Evolutionary conservation across 2,888 invertebrate species (phyloP), one percentile per base, ranked within the genome.

Genomic region (Mimumesa dahlbomi): DNA sequence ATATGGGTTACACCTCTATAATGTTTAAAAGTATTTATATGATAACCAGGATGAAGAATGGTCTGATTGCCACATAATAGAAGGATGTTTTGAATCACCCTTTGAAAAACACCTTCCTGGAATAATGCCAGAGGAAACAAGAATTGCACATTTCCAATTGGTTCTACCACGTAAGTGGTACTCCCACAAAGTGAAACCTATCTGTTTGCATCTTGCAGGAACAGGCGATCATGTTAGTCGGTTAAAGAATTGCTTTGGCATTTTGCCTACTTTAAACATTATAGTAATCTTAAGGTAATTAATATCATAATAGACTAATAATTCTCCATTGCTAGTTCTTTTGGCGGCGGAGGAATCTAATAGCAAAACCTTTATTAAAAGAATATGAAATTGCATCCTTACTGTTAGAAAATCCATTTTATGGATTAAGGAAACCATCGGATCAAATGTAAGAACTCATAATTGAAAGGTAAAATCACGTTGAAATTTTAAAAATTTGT

Each of bases 351-450:
- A 91, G 98, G 85, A 94, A 94, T 84, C 91, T 98, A 45, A 95
- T 98, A 92, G 98, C 97, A 5, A 95, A 95, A 83, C 98, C 98
- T 2, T 90, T 99, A 62, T 89, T 98, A 3, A 95, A 96, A 88
- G 95, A 97, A 87, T 93, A 93, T 19, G 96, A 96, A 38, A 97
- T 99, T 80, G 98, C 95, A 52, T 96, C 98, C 1, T 95, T 99
- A 53, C 93, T 99, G 70, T 90, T 99, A 76, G 98, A 99, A 91
- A 99, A 99, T 90, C 99, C 99, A 7, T 99, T 97, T 90, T 97
- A 97, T 90, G 98, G 97, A 29, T 89, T 93, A 1, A 91, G 98
- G 74, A 98, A 97, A 90, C 98, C 98, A 0, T 93, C 93, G 75
- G 94, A 95, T 87, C 97, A 97, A 93, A 90, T 93, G 95, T 95